Percentiles rank a stretch among this genome's conserved stretches.
Evolutionary conservation across 2,888 invertebrate species (phyloP).

Genomic region (Xanthorhoe designata): DNA sequence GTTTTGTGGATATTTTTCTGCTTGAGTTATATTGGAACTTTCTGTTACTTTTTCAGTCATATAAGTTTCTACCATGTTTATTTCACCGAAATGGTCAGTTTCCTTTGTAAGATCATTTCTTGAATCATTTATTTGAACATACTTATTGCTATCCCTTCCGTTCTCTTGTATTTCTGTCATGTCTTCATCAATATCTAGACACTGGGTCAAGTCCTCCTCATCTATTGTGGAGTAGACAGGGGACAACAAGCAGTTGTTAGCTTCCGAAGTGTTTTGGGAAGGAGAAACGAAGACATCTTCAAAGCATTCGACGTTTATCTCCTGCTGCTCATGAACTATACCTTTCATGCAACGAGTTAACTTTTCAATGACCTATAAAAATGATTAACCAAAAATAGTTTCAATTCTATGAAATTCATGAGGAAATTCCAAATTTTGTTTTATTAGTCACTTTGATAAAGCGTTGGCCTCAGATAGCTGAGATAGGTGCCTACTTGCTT

Average conservation of each 20-base stretch:
- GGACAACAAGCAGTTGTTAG: constrained; percentile 1
- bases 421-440: too few species aligned
- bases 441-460: too few species aligned
- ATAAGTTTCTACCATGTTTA: background rate
- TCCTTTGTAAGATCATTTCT: constrained; percentile 1
- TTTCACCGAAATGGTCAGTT: background rate
- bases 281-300: background rate
- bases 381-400: background rate
- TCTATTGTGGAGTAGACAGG: constrained; percentile 30
- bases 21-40: background rate
- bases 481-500: too few species aligned
- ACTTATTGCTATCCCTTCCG: background rate
- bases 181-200: constrained; percentile 10
- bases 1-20: background rate
- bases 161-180: constrained; percentile 14
- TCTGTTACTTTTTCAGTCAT: background rate
- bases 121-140: background rate
- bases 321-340: constrained; percentile 53
- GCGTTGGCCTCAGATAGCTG: too few species aligned
- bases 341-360: constrained; percentile 57
- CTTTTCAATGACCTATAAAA: constrained; percentile 69
- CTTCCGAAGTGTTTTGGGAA: constrained; percentile 8
- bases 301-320: constrained; percentile 14
- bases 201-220: constrained; percentile 36
- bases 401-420: too few species aligned